These are phyloP conservation scores for Cardiocondyla obscurior DNA, from an alignment of 1,140 invertebrate genomes.

Conservation along the genomic window DNA sequence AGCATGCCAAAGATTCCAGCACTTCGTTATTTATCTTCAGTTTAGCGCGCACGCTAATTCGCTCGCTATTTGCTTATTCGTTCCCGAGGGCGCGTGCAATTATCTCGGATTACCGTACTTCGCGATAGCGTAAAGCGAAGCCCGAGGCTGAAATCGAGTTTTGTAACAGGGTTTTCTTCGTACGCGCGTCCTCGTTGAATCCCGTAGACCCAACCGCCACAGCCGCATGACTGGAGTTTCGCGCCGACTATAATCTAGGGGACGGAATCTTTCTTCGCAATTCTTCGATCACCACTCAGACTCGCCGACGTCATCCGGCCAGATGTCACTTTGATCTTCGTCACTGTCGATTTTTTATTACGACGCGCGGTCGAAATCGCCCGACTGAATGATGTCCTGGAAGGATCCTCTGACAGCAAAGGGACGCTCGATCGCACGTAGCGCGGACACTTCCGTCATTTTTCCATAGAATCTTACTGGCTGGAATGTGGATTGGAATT, in stretches of 20 bases:
- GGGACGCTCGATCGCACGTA: constrained; percentile 46
- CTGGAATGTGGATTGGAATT: constrained; percentile 65
- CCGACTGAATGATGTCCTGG: constrained; percentile 31
- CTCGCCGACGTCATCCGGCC: background rate
- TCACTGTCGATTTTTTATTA: constrained; percentile 58
- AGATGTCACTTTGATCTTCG: constrained; percentile 35
- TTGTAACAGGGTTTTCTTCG: constrained; percentile 14
- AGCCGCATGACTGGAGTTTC: constrained; percentile 25
- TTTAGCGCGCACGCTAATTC: background rate
- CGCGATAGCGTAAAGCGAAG: background rate
- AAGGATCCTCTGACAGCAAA: constrained; percentile 18
- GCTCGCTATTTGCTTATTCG: no score
- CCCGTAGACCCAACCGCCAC: constrained; percentile 33
- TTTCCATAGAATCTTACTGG: constrained; percentile 39
- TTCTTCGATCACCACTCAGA: background rate
- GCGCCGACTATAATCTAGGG: constrained; percentile 1
- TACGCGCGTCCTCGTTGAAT: constrained; percentile 24
- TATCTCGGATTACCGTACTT: background rate
- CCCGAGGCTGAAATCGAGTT: background rate
- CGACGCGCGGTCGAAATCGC: constrained; percentile 32
- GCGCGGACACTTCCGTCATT: constrained; percentile 52
- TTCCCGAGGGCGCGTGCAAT: background rate
- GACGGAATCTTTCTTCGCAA: constrained; percentile 18
- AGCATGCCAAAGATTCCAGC: background rate
- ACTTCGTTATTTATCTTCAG: background rate